phyloP scores from a whole-genome alignment of 2,113 vertebrate species.

The Tenebrosternarchus preto region DNA sequence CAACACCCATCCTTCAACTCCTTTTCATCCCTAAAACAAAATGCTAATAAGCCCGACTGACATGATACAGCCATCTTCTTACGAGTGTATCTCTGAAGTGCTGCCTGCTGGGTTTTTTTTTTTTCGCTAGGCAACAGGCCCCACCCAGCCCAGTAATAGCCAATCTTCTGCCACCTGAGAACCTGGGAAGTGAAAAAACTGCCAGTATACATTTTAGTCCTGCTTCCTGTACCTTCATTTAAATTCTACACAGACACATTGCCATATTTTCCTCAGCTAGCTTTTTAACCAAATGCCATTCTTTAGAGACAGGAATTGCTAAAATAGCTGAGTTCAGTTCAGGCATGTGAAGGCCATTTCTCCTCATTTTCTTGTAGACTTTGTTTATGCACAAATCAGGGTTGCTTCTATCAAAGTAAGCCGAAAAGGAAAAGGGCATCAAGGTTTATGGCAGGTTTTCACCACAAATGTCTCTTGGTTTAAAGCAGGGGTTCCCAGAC shows the following conservation, averaged over 20 bases:
- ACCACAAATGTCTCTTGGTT: neutral
- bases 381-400: slow-evolving; percentile 11
- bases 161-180: slow-evolving; percentile 4
- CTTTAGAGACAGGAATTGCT: slow-evolving; percentile 13
- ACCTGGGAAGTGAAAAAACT: slow-evolving; percentile 27
- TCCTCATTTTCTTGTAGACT: slow-evolving; percentile 15
- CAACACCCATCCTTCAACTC: neutral
- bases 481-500: neutral
- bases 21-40: neutral
- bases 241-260: slow-evolving; percentile 34
- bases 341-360: slow-evolving; percentile 28
- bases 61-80: neutral
- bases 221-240: slow-evolving; percentile 38
- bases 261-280: slow-evolving; percentile 30
- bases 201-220: slow-evolving; percentile 33
- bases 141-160: neutral
- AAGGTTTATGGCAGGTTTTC: slow-evolving; percentile 7
- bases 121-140: neutral
- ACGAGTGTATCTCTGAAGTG: neutral
- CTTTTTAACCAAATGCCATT: slow-evolving; percentile 34
- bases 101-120: neutral
- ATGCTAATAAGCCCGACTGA: neutral
- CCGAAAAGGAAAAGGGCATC: neutral
- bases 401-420: neutral
- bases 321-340: slow-evolving; percentile 36